phyloP scores from a whole-genome alignment of 1,140 invertebrate species.

The Atopsyche davidsoni region DNA sequence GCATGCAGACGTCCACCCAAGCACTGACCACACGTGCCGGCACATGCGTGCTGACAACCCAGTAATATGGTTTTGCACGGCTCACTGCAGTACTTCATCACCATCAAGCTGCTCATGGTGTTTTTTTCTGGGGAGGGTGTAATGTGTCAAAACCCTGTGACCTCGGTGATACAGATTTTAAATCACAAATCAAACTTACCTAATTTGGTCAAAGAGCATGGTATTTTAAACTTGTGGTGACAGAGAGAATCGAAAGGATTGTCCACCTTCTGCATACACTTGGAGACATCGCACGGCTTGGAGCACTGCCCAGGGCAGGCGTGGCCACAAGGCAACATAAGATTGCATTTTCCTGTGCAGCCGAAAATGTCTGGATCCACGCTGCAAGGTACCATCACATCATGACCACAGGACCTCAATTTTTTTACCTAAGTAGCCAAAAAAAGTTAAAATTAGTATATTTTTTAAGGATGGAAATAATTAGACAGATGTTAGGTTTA shows the following conservation, averaged over 20 bases:
- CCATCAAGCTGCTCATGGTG: neutral
- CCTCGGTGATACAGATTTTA: too few relatives aligned
- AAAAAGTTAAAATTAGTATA: too few relatives aligned
- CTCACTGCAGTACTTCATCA: constrained; percentile 36
- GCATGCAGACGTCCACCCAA: constrained; percentile 60
- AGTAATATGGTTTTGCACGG: constrained; percentile 42
- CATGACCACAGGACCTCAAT: constrained; percentile 43
- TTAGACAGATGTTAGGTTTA: too few relatives aligned
- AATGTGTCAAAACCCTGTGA: too few relatives aligned
- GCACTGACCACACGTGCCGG: constrained; percentile 55
- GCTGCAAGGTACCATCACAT: constrained; percentile 35
- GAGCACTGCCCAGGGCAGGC: constrained; percentile 38
- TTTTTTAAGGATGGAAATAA: too few relatives aligned
- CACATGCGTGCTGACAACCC: constrained; percentile 54
- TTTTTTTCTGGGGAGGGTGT: too few relatives aligned
- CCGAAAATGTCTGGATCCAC: constrained; percentile 26
- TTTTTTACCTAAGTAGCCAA: constrained; percentile 48
- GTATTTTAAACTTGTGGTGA: constrained; percentile 41
- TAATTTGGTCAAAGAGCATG: constrained; percentile 33
- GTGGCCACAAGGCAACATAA: constrained; percentile 43
- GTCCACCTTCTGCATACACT: constrained; percentile 33
- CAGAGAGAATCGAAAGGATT: constrained; percentile 35
- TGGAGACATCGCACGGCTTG: constrained; percentile 34
- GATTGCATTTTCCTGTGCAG: constrained; percentile 39
- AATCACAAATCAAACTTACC: constrained; percentile 1